Base-by-base conservation (phyloP, 2,113 vertebrate species). In the Clarias gariepinus region DNA sequence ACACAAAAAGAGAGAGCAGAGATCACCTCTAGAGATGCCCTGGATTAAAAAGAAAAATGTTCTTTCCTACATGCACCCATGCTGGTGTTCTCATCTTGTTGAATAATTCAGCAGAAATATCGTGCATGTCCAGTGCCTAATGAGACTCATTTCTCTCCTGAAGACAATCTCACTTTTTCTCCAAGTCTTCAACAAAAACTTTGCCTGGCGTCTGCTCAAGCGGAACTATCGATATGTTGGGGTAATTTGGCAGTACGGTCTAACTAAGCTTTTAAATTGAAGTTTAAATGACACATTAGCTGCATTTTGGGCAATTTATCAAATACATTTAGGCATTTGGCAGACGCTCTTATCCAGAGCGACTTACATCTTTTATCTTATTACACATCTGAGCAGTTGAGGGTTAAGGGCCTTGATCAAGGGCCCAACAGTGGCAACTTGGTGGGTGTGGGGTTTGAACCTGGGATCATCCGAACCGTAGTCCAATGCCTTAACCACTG, bases 91-190 rank as follows among this genome's bases (percentile, higher is more conserved):
- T 82, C 79, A 82, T 73, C 85, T 28, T 21, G n/a, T 64, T 81
- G 85, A 53, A 86, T 81, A 81, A 86, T 81, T 86, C 64, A 83
- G 69, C 86, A 76, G 80, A 55, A 83, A 74, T 52, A 61, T 61
- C 13, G 68, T 63, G n/a, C 68, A 74, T 82, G 86, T 87, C 86
- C 86, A 53, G n/a, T 52, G 23, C 58, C 60, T 87, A 87, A 82
- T 76, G 80, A 82, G 69, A 82, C 69, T 76, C 86, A 82, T 82
- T 87, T 63, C 69, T 77, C 69, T 82, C 57, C 41, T 57, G 33
- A 36, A 74, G 80, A 76, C 47, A 61, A 21, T 64, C 85, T 30
- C 60, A 23, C 41, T 64, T 66, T 64, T 74, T 82, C 68, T 55
- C n/a, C 15, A 19, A 63, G 5, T 47, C 41, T 76, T 12, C 63